Evolutionary conservation across 2,888 invertebrate genomes (phyloP).

Genomic region (Endomychus coccineus): DNA sequence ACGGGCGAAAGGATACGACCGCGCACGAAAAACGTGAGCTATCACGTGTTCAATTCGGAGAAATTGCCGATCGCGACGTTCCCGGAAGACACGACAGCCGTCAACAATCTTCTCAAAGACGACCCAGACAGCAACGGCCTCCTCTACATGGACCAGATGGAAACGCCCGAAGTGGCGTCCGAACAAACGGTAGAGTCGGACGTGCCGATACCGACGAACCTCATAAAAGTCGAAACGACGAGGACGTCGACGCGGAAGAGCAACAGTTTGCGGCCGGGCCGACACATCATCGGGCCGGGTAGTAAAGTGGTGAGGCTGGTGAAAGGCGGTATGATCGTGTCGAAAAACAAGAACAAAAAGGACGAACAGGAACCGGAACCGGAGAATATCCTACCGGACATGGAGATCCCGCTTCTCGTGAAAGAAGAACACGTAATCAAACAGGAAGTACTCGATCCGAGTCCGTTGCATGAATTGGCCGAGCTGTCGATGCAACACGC

Average conservation of each 20-base stretch:
- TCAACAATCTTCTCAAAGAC: constrained; percentile 31
- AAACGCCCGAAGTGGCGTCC: constrained; percentile 33
- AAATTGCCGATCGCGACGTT: constrained; percentile 50
- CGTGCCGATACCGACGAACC: constrained; percentile 28
- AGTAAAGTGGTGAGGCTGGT: constrained; percentile 39
- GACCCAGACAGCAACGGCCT: constrained; percentile 28
- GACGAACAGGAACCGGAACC: constrained; percentile 28
- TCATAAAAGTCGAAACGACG: constrained; percentile 25
- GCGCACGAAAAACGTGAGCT: constrained; percentile 58
- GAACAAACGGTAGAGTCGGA: constrained; percentile 35
- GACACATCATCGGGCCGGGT: constrained; percentile 40
- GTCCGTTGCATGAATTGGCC: constrained; percentile 46
- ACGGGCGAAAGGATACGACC: constrained; percentile 49
- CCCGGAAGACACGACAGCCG: constrained; percentile 37
- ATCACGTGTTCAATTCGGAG: constrained; percentile 49
- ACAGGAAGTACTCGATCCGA: constrained; percentile 43
- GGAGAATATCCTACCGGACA: constrained; percentile 28
- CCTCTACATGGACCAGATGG: constrained; percentile 28
- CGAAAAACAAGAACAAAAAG: constrained; percentile 29
- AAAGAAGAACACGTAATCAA: constrained; percentile 22
- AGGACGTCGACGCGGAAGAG: constrained; percentile 17
- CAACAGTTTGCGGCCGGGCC: constrained; percentile 35
- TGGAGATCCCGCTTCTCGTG: constrained; percentile 10
- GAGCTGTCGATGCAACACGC: constrained; percentile 46
- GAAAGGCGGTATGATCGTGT: constrained; percentile 42